phyloP scores from a whole-genome alignment of 2,113 vertebrate genomes.

The Guaruba guarouba region DNA sequence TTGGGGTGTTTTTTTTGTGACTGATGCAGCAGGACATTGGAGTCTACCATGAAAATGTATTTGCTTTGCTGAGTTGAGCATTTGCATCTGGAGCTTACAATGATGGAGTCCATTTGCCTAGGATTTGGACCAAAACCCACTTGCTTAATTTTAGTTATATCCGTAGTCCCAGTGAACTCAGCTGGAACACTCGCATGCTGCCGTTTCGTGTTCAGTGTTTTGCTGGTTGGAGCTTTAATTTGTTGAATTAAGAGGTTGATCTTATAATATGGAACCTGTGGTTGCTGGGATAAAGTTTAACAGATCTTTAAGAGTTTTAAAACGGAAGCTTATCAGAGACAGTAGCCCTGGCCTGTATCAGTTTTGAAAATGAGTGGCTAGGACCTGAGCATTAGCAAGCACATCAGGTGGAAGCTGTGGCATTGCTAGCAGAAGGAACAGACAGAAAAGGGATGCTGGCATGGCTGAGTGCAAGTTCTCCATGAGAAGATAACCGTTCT shows the following conservation, averaged over 20 bases:
- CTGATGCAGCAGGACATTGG: not conserved
- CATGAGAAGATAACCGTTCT: rapidly evolving
- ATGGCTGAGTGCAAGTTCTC: not conserved
- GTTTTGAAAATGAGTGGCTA: not conserved
- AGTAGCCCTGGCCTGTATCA: not conserved
- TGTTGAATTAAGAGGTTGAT: not conserved
- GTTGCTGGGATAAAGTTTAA: not conserved
- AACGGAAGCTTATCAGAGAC: not conserved
- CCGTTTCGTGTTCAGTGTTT: not conserved
- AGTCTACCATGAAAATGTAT: not conserved
- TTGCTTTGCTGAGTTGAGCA: not conserved
- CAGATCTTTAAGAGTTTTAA: not conserved
- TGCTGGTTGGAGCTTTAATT: not conserved
- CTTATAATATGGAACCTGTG: not conserved
- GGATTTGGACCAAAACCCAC: rapidly evolving
- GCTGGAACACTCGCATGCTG: not conserved
- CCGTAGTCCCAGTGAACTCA: not conserved
- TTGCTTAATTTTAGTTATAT: not conserved
- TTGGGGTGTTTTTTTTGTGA: not conserved
- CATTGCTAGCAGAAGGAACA: not conserved
- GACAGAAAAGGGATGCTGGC: not conserved
- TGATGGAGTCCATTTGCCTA: not conserved
- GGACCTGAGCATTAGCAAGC: not conserved
- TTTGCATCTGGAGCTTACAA: not conserved
- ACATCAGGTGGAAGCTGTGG: not conserved